Conservation (phyloP, 2,797 vertebrate genomes). For the Ctenopoma multispine region DNA sequence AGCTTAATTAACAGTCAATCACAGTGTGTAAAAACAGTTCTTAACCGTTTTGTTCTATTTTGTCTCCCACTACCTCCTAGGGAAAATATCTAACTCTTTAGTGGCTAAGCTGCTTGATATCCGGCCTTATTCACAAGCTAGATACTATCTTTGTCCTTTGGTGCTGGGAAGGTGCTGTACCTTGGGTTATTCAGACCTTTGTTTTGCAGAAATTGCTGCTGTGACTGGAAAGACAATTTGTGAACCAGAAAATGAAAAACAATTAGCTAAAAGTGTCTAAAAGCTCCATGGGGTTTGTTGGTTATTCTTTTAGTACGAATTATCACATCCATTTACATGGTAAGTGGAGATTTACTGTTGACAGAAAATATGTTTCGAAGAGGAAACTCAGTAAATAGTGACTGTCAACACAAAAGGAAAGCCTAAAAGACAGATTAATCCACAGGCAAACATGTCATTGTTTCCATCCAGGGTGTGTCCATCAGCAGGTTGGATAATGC, state of each 20-base stretch:
- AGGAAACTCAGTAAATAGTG: neutral
- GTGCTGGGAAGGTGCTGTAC: neutral
- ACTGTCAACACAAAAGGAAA: neutral
- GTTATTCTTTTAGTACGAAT: neutral
- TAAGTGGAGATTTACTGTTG: neutral
- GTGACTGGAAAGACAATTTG: neutral
- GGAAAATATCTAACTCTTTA: neutral
- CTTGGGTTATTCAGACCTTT: neutral
- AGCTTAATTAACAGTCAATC: too few relatives aligned
- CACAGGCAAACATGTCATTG: slow-evolving; percentile 6
- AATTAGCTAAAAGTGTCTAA: neutral
- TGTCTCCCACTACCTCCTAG: neutral
- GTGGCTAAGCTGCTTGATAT: neutral
- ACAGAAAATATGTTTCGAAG: neutral
- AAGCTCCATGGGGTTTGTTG: neutral
- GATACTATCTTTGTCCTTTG: neutral
- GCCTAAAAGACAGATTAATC: neutral
- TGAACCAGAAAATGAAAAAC: slow-evolving; percentile 5
- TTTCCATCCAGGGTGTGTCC: slow-evolving; percentile 33
- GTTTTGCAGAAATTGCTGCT: neutral
- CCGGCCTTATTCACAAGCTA: neutral
- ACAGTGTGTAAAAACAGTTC: neutral
- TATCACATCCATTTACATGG: neutral
- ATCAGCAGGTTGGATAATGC: slow-evolving; percentile 39
- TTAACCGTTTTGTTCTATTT: neutral